Conservation (phyloP, 1,140 invertebrate species). For the Brachionus rubens region DNA sequence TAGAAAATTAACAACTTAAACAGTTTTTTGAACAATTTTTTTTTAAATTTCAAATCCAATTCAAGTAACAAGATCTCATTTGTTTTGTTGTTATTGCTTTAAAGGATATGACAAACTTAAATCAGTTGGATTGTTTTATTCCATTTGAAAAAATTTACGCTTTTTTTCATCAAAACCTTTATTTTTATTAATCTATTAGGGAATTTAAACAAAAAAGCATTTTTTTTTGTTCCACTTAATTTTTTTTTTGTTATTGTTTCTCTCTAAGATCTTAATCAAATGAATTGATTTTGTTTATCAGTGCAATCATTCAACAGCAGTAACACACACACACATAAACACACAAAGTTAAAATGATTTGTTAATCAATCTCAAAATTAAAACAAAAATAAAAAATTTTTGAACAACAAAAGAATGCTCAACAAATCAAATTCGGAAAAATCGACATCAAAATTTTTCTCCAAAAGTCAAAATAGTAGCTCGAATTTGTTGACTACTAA, state of each 20-base stretch:
- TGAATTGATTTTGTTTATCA: constrained; percentile 18
- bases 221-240: no score
- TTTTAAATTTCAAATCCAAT: no score
- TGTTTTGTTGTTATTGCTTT: no score
- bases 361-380: background rate
- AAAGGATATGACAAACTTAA: no score
- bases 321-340: background rate
- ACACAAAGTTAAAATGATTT: constrained; percentile 29
- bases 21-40: no score
- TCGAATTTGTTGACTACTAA: background rate
- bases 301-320: constrained; percentile 9
- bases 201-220: no score
- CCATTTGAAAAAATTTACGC: no score
- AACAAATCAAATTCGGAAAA: constrained; percentile 35
- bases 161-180: no score
- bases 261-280: background rate
- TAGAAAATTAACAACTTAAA: no score
- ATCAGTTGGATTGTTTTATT: no score
- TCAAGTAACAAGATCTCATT: no score
- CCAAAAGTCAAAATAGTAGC: background rate
- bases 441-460: background rate
- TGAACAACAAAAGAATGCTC: background rate
- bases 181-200: no score
- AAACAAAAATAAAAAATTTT: background rate
- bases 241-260: background rate